These are phyloP conservation scores for Dendrolimus pini DNA, from an alignment of 2,888 invertebrate species.

Conservation along the genomic window DNA sequence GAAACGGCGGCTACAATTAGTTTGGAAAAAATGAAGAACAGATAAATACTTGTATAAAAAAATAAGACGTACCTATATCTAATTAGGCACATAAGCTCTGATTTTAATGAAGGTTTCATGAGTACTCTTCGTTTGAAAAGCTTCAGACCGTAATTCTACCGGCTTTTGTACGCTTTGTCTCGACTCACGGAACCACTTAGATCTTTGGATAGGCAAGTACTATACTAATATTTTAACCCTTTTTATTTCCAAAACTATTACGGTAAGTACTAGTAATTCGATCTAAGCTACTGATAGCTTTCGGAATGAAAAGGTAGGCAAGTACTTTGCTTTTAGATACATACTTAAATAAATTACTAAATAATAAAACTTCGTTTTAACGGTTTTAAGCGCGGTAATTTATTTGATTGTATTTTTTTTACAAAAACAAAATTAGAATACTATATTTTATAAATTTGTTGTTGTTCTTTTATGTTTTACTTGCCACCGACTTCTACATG, in stretches of 20 bases:
- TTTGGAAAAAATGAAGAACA: no score
- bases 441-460: no score
- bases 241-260: not conserved
- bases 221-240: slow-evolving; percentile 2
- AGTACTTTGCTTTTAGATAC: slow-evolving; percentile 9
- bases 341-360: no score
- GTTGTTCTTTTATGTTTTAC: no score
- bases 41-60: no score
- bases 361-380: no score
- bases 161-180: slow-evolving; percentile 51
- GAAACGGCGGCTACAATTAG: slow-evolving; percentile 10
- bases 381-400: no score
- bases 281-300: not conserved
- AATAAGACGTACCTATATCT: no score
- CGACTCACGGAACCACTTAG: slow-evolving; percentile 25
- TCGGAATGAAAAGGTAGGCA: slow-evolving; percentile 3
- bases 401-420: no score
- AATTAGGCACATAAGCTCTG: no score
- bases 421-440: no score
- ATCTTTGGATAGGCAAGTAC: slow-evolving; percentile 23
- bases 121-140: slow-evolving; percentile 36
- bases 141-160: slow-evolving; percentile 43
- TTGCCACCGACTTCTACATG: no score
- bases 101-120: slow-evolving; percentile 39
- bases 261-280: not conserved